Evolutionary conservation across 2,888 invertebrate species (phyloP).

Genomic region (Pseudeuparius sepicola): DNA sequence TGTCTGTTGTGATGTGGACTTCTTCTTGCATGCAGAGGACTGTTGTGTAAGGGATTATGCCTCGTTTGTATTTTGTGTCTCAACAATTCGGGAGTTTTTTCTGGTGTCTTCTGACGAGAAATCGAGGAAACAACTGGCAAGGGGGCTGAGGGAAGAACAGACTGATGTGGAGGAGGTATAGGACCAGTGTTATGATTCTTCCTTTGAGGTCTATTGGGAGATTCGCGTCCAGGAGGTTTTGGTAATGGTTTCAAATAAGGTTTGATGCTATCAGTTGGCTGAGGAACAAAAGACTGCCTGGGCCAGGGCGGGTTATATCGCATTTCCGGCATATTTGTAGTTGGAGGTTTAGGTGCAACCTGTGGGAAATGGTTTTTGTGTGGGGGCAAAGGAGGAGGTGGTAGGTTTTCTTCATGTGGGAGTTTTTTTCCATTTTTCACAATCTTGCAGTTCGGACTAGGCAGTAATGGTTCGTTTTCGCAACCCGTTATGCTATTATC

Average conservation of each 20-base stretch:
- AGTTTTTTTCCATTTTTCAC: constrained; percentile 33
- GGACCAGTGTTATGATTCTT: constrained; percentile 30
- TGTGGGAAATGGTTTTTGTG: constrained; percentile 37
- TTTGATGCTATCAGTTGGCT: constrained; percentile 32
- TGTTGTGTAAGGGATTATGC: constrained; percentile 32
- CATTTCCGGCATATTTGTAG: constrained; percentile 28
- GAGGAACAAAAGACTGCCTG: constrained; percentile 35
- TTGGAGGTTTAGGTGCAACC: too few relatives aligned
- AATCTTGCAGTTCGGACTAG: constrained; percentile 29
- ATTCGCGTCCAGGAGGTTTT: constrained; percentile 44
- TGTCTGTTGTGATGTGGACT: constrained; percentile 36
- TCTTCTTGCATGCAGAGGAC: constrained; percentile 32
- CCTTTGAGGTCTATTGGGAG: constrained; percentile 34
- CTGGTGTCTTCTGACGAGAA: constrained; percentile 29
- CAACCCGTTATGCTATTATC: constrained; percentile 38
- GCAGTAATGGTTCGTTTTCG: constrained; percentile 50
- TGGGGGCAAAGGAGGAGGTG: constrained; percentile 53
- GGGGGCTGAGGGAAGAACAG: constrained; percentile 23
- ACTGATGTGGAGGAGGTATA: constrained; percentile 30
- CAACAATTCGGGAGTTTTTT: constrained; percentile 32
- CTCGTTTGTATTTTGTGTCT: constrained; percentile 34
- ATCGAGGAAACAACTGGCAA: constrained; percentile 16
- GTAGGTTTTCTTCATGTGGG: constrained; percentile 41
- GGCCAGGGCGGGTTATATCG: constrained; percentile 55
- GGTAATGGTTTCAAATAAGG: constrained; percentile 50